Base-by-base conservation (phyloP, 2,797 vertebrate genomes). In the Scolopax rusticola region DNA sequence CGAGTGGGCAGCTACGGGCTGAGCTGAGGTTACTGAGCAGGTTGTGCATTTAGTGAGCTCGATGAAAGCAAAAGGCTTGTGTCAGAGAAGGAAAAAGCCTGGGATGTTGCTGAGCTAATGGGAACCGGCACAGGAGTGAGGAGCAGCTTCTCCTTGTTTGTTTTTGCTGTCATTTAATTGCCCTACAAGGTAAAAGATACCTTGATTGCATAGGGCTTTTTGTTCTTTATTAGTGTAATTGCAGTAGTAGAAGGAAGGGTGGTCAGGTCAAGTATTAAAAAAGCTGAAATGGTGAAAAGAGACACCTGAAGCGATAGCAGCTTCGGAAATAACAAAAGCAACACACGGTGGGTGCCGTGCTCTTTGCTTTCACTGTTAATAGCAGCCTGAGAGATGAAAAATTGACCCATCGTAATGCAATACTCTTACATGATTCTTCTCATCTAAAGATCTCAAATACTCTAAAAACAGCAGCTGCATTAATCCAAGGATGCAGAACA, bases 41-140 rank as follows among this genome's bases (percentile, higher is more conserved):
- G n/a, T 7, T 38, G 51, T 38, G 33, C 2, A 0, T 41, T 41
- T 40, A 1, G 3, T 17, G 75, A 64, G 50, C 1, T 25, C 25
- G 4, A 65, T 40, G 75, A 9, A 56, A 54, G 54, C 24, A 43
- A 57, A 13, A 13, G 17, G 40, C 40, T 70, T 4, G 20, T 20
- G 65, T 11, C 25, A 12, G 74, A 30, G 40, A 32, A 63, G 36
- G 36, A n/a, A 40, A 18, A 33, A 45, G 43, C 11, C 12, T 32
- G 41, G 41, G 8, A 48, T 8, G 2, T 16, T 16, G 19, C 41
- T 67, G 50, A 36, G 54, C 23, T 7, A 28, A 13, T 23, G 41
- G 65, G 53, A 71, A 23, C 41, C 5, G 6, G n/a, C 54, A 15
- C 43, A 6, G 9, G 12, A 15, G 23, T 11, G 57, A 80, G 69